phyloP scores from a whole-genome alignment of 2,888 invertebrate species.

The Watsonalla binaria region DNA sequence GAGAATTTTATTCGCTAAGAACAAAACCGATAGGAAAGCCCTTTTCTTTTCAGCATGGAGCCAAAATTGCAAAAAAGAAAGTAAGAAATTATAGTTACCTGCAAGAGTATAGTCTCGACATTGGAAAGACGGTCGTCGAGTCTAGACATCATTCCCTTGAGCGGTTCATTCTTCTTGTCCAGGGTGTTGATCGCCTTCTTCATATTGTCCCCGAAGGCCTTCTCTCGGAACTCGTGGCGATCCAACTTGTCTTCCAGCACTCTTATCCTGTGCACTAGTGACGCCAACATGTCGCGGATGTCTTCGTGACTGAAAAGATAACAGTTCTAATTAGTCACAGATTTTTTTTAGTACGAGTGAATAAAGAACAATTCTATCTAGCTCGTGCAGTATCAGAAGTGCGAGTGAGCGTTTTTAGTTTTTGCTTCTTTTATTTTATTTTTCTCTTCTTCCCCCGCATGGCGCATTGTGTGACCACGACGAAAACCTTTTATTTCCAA shows the following conservation, averaged over 20 bases:
- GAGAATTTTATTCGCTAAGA: too few relatives aligned
- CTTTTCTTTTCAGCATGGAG: background rate
- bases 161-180: slow-evolving; percentile 86
- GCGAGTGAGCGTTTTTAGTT: too few relatives aligned
- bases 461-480: too few relatives aligned
- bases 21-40: background rate
- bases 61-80: background rate
- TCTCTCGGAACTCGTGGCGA: slow-evolving; percentile 89
- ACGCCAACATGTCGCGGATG: slow-evolving; percentile 88
- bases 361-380: too few relatives aligned
- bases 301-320: slow-evolving; percentile 79
- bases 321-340: too few relatives aligned
- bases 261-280: slow-evolving; percentile 88
- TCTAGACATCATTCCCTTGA: slow-evolving; percentile 83
- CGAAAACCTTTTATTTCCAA: too few relatives aligned
- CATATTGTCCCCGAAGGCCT: slow-evolving; percentile 86
- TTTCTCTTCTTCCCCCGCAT: too few relatives aligned
- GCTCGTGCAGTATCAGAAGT: too few relatives aligned
- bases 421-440: too few relatives aligned
- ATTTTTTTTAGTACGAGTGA: too few relatives aligned
- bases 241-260: slow-evolving; percentile 90
- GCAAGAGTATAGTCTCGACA: slow-evolving; percentile 86
- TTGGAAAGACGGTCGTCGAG: slow-evolving; percentile 87
- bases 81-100: slow-evolving; percentile 60
- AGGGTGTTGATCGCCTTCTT: slow-evolving; percentile 85